Conservation (phyloP, 2,888 invertebrate species). For the Sylvicola fuscatus region DNA sequence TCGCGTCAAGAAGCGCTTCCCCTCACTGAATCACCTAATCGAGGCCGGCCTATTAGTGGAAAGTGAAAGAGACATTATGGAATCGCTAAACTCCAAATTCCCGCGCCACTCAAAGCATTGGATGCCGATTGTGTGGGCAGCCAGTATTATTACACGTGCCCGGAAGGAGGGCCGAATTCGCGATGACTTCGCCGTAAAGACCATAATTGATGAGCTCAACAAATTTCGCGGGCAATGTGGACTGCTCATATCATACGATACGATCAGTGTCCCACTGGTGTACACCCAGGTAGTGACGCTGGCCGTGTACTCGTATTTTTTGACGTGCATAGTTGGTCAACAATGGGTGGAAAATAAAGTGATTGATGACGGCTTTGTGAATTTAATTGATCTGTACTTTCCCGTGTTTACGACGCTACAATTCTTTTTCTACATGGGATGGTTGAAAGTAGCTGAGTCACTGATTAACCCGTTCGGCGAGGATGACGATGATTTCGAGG, state of each 20-base stretch:
- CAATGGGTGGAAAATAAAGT: slow-evolving; percentile 57
- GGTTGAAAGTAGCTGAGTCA: slow-evolving; percentile 82
- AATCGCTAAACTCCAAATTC: slow-evolving; percentile 57
- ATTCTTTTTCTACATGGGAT: slow-evolving; percentile 76
- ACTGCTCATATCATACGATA: slow-evolving; percentile 53
- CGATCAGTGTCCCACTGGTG: slow-evolving; percentile 51
- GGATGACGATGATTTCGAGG: slow-evolving; percentile 82
- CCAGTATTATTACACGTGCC: slow-evolving; percentile 72
- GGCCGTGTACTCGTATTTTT: slow-evolving; percentile 80
- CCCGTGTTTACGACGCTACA: slow-evolving; percentile 79
- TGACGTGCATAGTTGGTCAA: slow-evolving; percentile 71
- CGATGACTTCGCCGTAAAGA: slow-evolving; percentile 84
- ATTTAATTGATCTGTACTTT: slow-evolving; percentile 66
- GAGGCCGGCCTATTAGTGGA: slow-evolving; percentile 66
- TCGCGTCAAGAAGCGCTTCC: slow-evolving; percentile 73
- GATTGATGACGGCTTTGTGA: slow-evolving; percentile 24
- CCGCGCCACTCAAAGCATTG: slow-evolving; percentile 76
- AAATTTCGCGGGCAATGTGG: slow-evolving; percentile 66
- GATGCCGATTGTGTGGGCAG: slow-evolving; percentile 82
- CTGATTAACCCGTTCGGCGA: slow-evolving; percentile 83
- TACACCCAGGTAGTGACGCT: slow-evolving; percentile 83
- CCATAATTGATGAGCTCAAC: slow-evolving; percentile 71
- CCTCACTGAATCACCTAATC: slow-evolving; percentile 60
- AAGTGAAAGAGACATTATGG: slow-evolving; percentile 61
- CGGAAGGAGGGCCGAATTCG: slow-evolving; percentile 77